phyloP scores from a whole-genome alignment of 30 jellyfish, hydroid and myxozoan species.

The Aurelia sp. region DNA sequence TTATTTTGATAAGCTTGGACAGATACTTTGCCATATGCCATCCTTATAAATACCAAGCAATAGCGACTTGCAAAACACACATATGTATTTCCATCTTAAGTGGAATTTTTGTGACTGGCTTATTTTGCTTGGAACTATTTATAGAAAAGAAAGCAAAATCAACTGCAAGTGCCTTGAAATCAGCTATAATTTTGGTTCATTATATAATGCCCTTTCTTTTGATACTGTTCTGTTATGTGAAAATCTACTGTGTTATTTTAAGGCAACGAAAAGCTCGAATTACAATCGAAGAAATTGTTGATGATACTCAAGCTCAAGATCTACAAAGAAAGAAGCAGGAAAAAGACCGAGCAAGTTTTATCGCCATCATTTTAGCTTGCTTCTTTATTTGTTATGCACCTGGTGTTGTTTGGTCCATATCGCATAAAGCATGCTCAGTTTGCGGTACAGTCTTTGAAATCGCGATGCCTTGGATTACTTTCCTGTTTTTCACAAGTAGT shows the following conservation, averaged over 20 bases:
- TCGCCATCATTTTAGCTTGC: neutral
- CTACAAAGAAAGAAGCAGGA: neutral
- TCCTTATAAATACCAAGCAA: neutral
- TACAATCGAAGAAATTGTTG: neutral
- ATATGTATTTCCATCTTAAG: no score
- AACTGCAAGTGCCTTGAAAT: no score
- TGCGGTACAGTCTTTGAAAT: neutral
- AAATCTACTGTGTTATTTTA: neutral
- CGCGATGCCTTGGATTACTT: neutral
- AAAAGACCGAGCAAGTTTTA: neutral
- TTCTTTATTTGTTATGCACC: slow-evolving; percentile 7
- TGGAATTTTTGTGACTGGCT: no score
- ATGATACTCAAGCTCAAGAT: neutral
- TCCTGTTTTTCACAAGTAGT: slow-evolving; percentile 2
- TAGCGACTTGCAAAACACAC: no score
- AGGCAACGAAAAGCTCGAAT: neutral
- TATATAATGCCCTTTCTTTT: neutral
- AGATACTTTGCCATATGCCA: slow-evolving; percentile 9
- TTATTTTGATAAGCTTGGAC: neutral
- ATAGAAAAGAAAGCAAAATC: no score
- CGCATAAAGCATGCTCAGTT: neutral
- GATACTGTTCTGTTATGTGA: neutral
- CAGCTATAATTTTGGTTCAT: no score
- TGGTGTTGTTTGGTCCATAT: no score
- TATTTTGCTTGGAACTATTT: no score